Conservation (phyloP, 2,113 vertebrate genomes). For the Axis porcinus region DNA sequence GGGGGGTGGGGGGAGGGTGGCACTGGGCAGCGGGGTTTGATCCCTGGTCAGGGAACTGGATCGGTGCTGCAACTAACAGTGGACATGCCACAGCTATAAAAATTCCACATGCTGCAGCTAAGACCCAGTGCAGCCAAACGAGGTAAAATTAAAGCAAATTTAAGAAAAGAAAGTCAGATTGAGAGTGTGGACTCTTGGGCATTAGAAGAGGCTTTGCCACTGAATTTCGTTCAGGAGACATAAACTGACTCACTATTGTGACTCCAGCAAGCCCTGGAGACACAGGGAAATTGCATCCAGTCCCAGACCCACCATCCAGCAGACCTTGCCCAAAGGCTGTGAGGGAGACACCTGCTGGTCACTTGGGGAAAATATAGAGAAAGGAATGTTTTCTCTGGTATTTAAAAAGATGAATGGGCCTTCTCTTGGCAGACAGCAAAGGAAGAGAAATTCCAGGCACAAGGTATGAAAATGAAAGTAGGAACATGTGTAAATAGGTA, state of each 20-base stretch:
- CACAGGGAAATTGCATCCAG: background rate
- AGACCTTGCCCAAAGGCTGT: too few species aligned
- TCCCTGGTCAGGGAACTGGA: background rate
- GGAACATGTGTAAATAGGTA: background rate
- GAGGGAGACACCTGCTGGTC: background rate
- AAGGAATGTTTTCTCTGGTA: background rate
- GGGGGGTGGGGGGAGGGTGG: background rate
- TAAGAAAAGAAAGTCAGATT: background rate
- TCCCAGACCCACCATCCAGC: background rate
- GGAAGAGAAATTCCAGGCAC: background rate
- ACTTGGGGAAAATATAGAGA: background rate
- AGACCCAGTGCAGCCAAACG: background rate
- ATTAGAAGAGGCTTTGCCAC: background rate
- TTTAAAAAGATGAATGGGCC: background rate
- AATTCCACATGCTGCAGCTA: background rate
- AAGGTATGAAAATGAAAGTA: background rate
- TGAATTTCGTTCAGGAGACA: background rate
- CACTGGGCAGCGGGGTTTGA: background rate
- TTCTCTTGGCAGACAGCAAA: background rate
- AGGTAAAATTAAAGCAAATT: background rate
- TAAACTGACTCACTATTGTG: background rate
- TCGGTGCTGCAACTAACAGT: background rate
- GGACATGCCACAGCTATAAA: background rate
- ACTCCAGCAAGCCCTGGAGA: background rate
- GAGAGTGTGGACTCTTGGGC: background rate